Conservation (phyloP, 2,113 vertebrate species). For the Asarcornis scutulata region DNA sequence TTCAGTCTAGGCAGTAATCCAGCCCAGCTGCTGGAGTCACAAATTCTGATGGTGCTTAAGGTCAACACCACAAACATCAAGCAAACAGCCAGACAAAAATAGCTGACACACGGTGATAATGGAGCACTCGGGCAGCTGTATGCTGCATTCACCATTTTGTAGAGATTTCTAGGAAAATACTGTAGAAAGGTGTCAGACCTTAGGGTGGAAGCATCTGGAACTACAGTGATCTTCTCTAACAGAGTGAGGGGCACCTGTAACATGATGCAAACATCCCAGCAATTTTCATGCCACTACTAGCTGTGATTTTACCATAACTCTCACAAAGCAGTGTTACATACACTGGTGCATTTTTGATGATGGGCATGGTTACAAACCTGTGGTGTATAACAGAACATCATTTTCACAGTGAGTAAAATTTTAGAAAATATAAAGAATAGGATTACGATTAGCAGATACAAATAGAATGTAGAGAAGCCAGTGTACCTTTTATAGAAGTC, state of each 20-base stretch:
- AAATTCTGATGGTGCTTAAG: neutral
- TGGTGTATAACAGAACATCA: neutral
- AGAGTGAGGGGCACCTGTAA: neutral
- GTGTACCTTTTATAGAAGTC: neutral
- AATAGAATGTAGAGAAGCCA: neutral
- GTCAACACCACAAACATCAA: neutral
- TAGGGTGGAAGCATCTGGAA: rapidly evolving
- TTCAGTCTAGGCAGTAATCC: neutral
- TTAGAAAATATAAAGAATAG: neutral
- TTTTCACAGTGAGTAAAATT: neutral
- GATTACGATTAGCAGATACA: neutral
- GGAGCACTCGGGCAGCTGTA: neutral
- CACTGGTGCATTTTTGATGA: neutral
- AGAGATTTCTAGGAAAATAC: neutral
- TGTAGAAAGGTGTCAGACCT: neutral
- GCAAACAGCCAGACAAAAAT: neutral
- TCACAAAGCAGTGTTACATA: neutral
- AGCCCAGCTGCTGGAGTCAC: neutral
- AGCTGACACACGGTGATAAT: neutral
- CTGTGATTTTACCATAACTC: neutral
- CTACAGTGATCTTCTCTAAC: neutral
- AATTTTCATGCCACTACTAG: neutral
- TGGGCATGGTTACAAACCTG: neutral
- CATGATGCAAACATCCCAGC: neutral
- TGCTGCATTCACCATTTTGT: neutral